Base-by-base conservation (phyloP, 1,140 invertebrate genomes). In the Cotesia typhae region DNA sequence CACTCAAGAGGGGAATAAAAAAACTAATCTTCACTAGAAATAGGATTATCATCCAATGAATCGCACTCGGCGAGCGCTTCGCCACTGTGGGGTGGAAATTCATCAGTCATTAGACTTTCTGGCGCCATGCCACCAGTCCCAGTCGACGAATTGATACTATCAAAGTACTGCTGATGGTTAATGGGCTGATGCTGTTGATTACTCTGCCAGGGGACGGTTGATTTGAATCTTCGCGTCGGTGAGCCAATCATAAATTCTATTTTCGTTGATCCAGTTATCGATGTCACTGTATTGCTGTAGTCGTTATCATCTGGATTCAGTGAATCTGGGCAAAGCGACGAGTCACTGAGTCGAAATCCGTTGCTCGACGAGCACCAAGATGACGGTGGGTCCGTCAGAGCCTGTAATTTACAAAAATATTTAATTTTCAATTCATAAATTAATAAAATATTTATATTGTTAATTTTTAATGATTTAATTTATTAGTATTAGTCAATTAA, bases 1-100 rank as follows among this genome's bases (percentile, higher is more conserved):
- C 41, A 47, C 41, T 47, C 6, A 47, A 47, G 41, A 47, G 41
- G 10, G 2, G 1, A 47, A n/a, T 64, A 47, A 64, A 60, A 59
- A 37, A 61, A 67, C 52, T 74, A 82, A 47, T 75, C 78, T 28
- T 84, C 82, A 73, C 80, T 85, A 2, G 81, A 85, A 36, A 84
- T 81, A 7, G 78, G 79, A 67, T 81, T 82, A 69, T 77, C 80
- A 70, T 90, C 89, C 36, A 89, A 82, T 3, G 89, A 90, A 76
- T 90, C 89, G 76, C 86, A 88, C 73, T 90, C 89, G 17, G 89
- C 89, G 67, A 90, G 79, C 4, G 87, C 89, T 72, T 90, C 89
- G 47, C 88, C 83, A 28, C 83, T 65, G 74, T 83, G 71, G 70
- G 80, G 55, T 75, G 85, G 78, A 77, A 85, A 84, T 75, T 86